Conservation (phyloP, 2,797 vertebrate species). For the Erpetoichthys calabaricus region DNA sequence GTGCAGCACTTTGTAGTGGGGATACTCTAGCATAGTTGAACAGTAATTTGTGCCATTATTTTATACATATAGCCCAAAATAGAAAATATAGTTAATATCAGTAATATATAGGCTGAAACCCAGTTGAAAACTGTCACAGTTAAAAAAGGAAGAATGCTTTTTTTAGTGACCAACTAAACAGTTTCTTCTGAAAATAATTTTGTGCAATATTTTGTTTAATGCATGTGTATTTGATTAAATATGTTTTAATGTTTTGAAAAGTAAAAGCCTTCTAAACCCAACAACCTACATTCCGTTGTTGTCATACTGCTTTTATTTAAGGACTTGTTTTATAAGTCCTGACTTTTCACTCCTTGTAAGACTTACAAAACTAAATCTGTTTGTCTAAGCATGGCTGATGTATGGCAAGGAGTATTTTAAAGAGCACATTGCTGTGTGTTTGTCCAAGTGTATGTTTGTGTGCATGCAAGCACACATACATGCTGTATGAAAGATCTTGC, state of each 20-base stretch:
- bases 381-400: slow-evolving; percentile 43
- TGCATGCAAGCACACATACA: neutral
- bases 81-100: no score
- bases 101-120: slow-evolving; percentile 17
- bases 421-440: slow-evolving; percentile 22
- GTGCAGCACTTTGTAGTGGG: slow-evolving; percentile 43
- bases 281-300: slow-evolving; percentile 76
- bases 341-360: slow-evolving; percentile 41
- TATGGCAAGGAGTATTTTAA: slow-evolving; percentile 16
- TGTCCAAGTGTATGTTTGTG: neutral
- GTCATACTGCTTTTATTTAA: slow-evolving; percentile 60
- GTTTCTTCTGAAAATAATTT: slow-evolving; percentile 48
- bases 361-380: slow-evolving; percentile 38
- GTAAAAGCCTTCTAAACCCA: slow-evolving; percentile 49
- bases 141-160: slow-evolving; percentile 42
- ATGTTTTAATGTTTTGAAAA: slow-evolving; percentile 62
- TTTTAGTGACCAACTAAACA: slow-evolving; percentile 28
- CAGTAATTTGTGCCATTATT: slow-evolving; percentile 70
- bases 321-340: slow-evolving; percentile 99
- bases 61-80: slow-evolving; percentile 47
- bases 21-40: slow-evolving; percentile 39
- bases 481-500: no score
- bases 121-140: slow-evolving; percentile 72
- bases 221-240: slow-evolving; percentile 81
- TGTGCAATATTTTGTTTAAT: slow-evolving; percentile 89